A percentile compares a stretch with the other conserved stretches of the same genome.
Conservation (phyloP, 2,797 vertebrate genomes). For the Sphenodon punctatus region DNA sequence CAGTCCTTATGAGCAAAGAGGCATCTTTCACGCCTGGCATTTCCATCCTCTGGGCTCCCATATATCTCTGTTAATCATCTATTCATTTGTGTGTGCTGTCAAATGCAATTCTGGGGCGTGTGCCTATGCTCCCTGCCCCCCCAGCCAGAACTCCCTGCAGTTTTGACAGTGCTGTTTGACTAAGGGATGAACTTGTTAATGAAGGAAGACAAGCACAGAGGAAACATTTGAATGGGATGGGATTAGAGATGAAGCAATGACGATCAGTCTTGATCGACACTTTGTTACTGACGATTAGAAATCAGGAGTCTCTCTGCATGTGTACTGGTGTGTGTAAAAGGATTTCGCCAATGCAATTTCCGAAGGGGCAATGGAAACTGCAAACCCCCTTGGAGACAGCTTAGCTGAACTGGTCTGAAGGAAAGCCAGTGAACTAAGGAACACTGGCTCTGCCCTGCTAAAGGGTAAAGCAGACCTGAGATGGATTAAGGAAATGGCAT, state of each 20-base stretch:
- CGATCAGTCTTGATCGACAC: background rate
- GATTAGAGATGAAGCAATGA: slow-evolving; percentile 4
- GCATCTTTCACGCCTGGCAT: background rate
- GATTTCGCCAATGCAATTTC: slow-evolving; percentile 24
- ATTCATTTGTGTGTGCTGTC: background rate
- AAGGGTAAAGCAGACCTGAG: background rate
- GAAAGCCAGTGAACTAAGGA: background rate
- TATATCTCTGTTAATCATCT: background rate
- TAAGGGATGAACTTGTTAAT: background rate
- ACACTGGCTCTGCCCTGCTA: background rate
- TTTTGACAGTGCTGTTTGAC: background rate
- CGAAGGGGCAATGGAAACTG: slow-evolving; percentile 3
- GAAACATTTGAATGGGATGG: slow-evolving; percentile 25
- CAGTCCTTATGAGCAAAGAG: background rate
- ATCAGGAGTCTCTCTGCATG: background rate
- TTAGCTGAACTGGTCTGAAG: background rate
- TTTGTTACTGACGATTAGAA: slow-evolving; percentile 38
- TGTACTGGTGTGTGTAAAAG: slow-evolving; percentile 24
- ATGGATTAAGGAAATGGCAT: background rate
- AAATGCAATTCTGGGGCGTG: background rate
- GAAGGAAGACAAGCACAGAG: background rate
- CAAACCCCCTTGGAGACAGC: slow-evolving; percentile 2
- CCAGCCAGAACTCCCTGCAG: background rate
- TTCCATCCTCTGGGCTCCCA: accelerated
- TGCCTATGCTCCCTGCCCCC: background rate